phyloP scores from a whole-genome alignment of 2,113 vertebrate genomes.

The Dasyprocta punctata region DNA sequence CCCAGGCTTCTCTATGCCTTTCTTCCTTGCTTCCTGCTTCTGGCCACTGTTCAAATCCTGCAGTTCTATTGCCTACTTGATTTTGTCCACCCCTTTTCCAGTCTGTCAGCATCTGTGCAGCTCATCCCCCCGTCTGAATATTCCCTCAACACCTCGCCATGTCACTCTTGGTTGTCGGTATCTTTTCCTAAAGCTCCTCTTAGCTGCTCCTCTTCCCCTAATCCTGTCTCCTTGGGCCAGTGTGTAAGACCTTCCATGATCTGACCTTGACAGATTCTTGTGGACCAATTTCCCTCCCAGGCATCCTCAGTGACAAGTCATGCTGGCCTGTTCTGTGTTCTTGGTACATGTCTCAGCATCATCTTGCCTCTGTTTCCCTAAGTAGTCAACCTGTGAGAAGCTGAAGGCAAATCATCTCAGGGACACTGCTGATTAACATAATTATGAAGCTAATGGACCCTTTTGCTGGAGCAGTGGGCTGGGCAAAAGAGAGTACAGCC shows the following conservation, averaged over 20 bases:
- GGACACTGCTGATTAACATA: neutral
- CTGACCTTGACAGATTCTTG: neutral
- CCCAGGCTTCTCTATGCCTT: neutral
- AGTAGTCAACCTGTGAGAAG: neutral
- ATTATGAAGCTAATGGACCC: neutral
- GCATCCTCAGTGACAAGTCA: neutral
- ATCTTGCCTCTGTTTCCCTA: neutral
- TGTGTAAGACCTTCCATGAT: neutral
- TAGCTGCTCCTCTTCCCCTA: neutral
- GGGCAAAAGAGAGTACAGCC: neutral
- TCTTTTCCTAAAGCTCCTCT: neutral
- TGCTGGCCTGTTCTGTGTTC: neutral
- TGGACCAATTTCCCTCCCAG: neutral
- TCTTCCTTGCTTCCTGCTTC: neutral
- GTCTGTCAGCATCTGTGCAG: neutral
- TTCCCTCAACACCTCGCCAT: neutral
- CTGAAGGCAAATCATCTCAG: neutral
- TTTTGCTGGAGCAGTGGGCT: neutral
- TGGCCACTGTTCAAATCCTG: neutral
- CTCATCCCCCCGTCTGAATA: neutral
- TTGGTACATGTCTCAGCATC: neutral
- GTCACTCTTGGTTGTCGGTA: neutral
- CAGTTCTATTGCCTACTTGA: neutral
- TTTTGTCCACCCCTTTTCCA: neutral
- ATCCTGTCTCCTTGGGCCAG: neutral